A percentile compares a stretch with the other conserved stretches of the same genome.
These are phyloP conservation scores for Eulemur albifrons DNA, from an alignment of 2,797 vertebrate species.

Conservation along the genomic window DNA sequence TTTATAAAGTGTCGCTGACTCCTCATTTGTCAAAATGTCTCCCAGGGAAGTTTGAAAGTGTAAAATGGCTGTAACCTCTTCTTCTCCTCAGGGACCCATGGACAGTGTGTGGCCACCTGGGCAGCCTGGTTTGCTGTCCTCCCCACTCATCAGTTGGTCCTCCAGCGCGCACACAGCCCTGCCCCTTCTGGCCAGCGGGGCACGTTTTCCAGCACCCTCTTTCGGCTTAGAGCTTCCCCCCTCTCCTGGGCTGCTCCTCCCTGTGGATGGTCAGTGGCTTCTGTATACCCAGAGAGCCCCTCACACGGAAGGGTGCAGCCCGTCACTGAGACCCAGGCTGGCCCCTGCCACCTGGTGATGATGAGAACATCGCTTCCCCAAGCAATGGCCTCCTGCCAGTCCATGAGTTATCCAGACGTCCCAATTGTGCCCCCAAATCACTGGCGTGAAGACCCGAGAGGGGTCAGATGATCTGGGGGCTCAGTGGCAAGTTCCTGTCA, in stretches of 20 bases:
- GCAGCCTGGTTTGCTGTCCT: neutral
- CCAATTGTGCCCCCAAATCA: neutral
- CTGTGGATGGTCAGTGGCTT: neutral
- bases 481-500: neutral
- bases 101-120: neutral
- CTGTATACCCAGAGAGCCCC: neutral
- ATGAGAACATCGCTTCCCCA: neutral
- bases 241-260: neutral
- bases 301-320: neutral
- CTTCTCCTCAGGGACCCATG: neutral
- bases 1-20: neutral
- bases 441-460: neutral
- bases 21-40: neutral
- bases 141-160: neutral
- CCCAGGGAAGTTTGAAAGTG: neutral
- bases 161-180: rapidly evolving
- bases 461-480: neutral
- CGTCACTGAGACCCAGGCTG: neutral
- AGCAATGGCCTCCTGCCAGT: neutral
- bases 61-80: neutral
- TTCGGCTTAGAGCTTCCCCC: neutral
- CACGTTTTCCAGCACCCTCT: neutral
- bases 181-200: neutral
- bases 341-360: neutral
- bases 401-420: neutral